These are phyloP conservation scores for Tenebrosternarchus preto DNA, from an alignment of 2,113 vertebrate genomes.

Conservation along the genomic window DNA sequence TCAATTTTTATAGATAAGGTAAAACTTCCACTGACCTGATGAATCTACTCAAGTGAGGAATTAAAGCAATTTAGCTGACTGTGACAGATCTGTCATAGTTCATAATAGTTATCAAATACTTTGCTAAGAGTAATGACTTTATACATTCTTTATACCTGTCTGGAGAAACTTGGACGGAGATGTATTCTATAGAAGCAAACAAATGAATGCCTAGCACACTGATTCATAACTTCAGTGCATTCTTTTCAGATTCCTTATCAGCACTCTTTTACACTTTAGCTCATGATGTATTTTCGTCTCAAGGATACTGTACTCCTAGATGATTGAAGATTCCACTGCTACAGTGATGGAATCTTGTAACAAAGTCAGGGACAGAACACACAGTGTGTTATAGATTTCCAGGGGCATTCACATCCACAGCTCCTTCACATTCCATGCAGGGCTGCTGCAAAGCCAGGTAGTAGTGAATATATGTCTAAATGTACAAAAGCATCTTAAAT, in stretches of 20 bases:
- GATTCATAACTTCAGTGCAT: conserved; percentile 22
- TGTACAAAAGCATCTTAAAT: too few species aligned
- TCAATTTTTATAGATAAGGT: conserved; percentile 23
- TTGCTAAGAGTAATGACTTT: conserved; percentile 16
- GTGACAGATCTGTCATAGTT: conserved; percentile 37
- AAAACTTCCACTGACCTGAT: conserved; percentile 10
- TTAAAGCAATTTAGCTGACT: conserved; percentile 43
- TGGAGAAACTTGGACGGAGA: neutral
- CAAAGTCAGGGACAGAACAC: too few species aligned
- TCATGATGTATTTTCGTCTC: neutral
- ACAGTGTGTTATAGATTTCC: too few species aligned
- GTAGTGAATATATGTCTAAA: too few species aligned
- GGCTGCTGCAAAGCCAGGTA: too few species aligned
- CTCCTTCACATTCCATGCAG: too few species aligned
- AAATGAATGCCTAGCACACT: conserved; percentile 31
- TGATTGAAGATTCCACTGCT: neutral
- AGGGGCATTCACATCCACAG: too few species aligned
- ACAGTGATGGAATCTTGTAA: neutral
- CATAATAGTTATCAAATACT: conserved; percentile 38
- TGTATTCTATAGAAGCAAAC: neutral
- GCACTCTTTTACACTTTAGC: neutral
- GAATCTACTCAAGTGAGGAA: conserved; percentile 49
- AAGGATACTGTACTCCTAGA: neutral
- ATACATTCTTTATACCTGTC: neutral
- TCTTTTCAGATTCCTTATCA: conserved; percentile 7